A percentile compares a stretch with the other conserved stretches of the same genome.
These are phyloP conservation scores for Anhinga anhinga DNA, from an alignment of 2,113 vertebrate species.

Conservation along the genomic window DNA sequence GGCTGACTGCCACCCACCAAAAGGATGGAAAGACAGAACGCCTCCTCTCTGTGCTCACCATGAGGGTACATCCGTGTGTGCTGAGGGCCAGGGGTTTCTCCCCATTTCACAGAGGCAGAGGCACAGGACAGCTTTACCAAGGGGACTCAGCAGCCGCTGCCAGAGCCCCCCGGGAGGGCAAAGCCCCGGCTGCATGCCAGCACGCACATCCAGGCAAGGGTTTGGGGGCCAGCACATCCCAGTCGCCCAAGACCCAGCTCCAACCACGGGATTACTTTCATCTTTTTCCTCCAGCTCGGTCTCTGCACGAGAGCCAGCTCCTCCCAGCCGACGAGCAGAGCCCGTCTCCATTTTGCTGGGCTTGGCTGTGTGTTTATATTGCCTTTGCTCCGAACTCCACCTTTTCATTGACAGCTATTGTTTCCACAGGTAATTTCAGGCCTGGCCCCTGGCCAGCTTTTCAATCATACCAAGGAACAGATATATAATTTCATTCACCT, in stretches of 20 bases:
- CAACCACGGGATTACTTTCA: rapidly evolving
- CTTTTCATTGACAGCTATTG: not conserved
- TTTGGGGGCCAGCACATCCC: not conserved
- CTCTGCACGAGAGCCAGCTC: rapidly evolving
- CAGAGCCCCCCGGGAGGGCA: not conserved
- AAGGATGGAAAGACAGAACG: too few species aligned
- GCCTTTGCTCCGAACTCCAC: not conserved
- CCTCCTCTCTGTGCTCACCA: rapidly evolving
- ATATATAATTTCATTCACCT: not conserved
- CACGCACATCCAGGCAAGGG: not conserved
- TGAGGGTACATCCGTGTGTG: rapidly evolving
- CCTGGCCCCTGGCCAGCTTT: not conserved
- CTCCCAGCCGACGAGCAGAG: not conserved
- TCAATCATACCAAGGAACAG: not conserved
- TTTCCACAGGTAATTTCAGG: not conserved
- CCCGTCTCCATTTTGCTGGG: not conserved
- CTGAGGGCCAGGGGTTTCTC: not conserved
- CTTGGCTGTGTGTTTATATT: rapidly evolving
- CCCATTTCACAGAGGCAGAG: not conserved
- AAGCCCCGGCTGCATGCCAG: not conserved
- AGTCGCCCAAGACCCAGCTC: not conserved
- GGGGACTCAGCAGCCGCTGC: not conserved
- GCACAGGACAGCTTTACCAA: not conserved
- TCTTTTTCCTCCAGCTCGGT: not conserved
- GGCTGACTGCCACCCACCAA: not conserved